Evolutionary conservation across 1,140 invertebrate genomes (phyloP).

Genomic region (Pseudomyrmex sp.): DNA sequence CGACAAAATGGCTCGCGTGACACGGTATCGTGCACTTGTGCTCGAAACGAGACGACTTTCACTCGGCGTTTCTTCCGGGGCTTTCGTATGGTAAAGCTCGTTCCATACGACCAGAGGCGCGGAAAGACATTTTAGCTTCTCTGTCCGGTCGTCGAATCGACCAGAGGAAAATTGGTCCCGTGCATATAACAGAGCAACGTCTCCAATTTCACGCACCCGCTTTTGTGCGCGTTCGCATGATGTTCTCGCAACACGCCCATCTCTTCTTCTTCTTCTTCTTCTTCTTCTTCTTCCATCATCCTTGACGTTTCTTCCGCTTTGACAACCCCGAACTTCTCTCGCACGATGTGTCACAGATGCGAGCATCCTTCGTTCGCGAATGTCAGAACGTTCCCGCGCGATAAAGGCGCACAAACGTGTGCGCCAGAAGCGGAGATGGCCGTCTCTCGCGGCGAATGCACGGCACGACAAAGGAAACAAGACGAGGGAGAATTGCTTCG

Average conservation of each 20-base stretch:
- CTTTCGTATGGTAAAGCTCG: conserved; percentile 52
- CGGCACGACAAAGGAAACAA: conserved; percentile 39
- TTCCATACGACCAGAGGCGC: not conserved
- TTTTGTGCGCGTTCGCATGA: conserved; percentile 50
- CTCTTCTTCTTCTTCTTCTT: not conserved
- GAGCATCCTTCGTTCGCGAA: conserved; percentile 39
- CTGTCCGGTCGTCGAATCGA: conserved; percentile 16
- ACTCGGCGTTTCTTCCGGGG: conserved; percentile 28
- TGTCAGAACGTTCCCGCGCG: conserved; percentile 54
- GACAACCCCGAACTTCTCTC: conserved; percentile 1
- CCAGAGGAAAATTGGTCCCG: conserved; percentile 53
- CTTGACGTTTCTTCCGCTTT: conserved; percentile 35
- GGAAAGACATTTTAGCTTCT: conserved; percentile 38
- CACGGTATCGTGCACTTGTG: conserved; percentile 29
- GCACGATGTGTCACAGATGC: not conserved
- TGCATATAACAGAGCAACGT: conserved; percentile 51
- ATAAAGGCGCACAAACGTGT: conserved; percentile 60
- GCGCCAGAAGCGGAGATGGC: conserved; percentile 55
- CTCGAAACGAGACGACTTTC: conserved; percentile 42
- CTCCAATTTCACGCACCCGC: conserved; percentile 60
- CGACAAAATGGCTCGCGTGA: conserved; percentile 42
- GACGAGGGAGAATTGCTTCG: conserved; percentile 45
- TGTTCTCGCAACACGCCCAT: conserved; percentile 19
- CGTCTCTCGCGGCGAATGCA: conserved; percentile 48
- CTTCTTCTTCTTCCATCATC: not conserved